A percentile compares a stretch with the other conserved stretches of the same genome.
These are phyloP conservation scores for Megathymus violae DNA, from an alignment of 1,140 invertebrate genomes.

Conservation along the genomic window DNA sequence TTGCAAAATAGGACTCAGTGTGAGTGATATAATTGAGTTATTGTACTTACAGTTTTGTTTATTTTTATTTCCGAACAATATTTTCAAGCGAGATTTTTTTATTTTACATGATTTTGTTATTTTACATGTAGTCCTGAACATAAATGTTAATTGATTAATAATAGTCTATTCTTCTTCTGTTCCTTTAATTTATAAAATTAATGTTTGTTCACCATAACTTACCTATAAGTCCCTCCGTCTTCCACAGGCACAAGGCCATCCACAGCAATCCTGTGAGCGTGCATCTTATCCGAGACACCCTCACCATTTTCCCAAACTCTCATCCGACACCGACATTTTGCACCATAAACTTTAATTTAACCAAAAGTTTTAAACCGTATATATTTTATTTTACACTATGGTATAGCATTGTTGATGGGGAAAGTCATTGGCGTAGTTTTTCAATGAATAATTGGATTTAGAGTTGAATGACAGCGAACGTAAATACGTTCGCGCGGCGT, in stretches of 20 bases:
- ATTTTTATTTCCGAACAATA: no score
- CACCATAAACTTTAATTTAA: conserved; percentile 50
- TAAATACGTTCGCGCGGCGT: conserved; percentile 54
- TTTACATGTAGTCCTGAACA: no score
- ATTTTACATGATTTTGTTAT: no score
- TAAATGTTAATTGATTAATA: no score
- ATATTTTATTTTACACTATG: conserved; percentile 52
- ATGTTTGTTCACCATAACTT: no score
- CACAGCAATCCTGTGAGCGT: conserved; percentile 64
- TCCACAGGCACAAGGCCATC: conserved; percentile 48
- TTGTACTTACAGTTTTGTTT: no score
- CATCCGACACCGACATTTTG: conserved; percentile 70
- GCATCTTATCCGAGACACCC: conserved; percentile 61
- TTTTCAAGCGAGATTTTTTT: no score
- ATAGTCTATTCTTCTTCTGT: no score
- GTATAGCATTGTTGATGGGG: conserved; percentile 57
- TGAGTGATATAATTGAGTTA: no score
- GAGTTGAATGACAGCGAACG: conserved; percentile 59
- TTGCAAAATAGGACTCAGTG: no score
- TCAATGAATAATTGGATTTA: conserved; percentile 69
- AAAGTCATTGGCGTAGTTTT: conserved; percentile 56
- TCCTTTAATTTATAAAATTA: no score
- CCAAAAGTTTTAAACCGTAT: conserved; percentile 48
- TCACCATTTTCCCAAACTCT: conserved; percentile 78
- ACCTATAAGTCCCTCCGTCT: conserved; percentile 71